Evolutionary conservation across 1,140 invertebrate genomes (phyloP).

Genomic region (Bemisia tabaci): DNA sequence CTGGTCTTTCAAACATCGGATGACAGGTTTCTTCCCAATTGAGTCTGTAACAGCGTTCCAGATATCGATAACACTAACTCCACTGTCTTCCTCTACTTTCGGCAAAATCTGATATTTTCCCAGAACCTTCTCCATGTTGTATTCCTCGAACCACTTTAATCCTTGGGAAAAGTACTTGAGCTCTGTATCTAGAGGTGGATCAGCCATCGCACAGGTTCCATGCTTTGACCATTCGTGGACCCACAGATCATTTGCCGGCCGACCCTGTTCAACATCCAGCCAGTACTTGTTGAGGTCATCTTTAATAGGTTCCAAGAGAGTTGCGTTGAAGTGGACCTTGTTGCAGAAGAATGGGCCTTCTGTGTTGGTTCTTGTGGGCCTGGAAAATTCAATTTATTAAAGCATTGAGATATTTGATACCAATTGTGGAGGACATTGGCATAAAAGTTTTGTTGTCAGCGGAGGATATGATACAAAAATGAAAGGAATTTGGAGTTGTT

Average conservation of each 20-base stretch:
- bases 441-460: too few species aligned
- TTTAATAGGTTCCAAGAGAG: conserved; percentile 41
- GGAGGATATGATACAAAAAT: too few species aligned
- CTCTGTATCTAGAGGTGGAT: conserved; percentile 46
- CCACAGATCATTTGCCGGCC: conserved; percentile 44
- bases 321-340: conserved; percentile 46
- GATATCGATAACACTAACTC: conserved; percentile 40
- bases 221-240: conserved; percentile 75
- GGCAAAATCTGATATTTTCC: background rate
- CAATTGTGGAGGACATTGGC: too few species aligned
- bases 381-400: too few species aligned
- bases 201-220: conserved; percentile 55
- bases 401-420: too few species aligned
- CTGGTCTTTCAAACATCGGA: conserved; percentile 42
- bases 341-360: conserved; percentile 55
- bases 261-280: conserved; percentile 51
- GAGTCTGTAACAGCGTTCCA: conserved; percentile 38
- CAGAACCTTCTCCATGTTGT: conserved; percentile 36
- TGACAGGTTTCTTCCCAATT: conserved; percentile 42
- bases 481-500: too few species aligned
- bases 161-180: conserved; percentile 58
- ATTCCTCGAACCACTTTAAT: conserved; percentile 43
- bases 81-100: conserved; percentile 34
- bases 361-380: conserved; percentile 53
- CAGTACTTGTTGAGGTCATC: conserved; percentile 47